These are phyloP conservation scores for Equus przewalskii DNA, from an alignment of 2,113 vertebrate genomes.

Conservation along the genomic window DNA sequence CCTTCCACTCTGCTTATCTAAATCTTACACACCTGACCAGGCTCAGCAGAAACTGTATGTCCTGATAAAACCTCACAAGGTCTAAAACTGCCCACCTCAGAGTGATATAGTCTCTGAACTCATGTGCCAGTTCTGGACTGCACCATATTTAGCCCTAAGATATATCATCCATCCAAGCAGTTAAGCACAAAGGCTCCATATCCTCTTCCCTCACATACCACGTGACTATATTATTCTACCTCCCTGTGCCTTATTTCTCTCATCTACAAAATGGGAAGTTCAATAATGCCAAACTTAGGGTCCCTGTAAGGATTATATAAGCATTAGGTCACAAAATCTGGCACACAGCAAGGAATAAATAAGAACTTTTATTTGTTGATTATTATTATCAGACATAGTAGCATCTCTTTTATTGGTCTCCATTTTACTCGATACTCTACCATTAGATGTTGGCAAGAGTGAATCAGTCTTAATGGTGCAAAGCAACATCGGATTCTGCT, in stretches of 20 bases:
- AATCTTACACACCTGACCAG: conserved; percentile 37
- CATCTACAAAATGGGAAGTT: neutral
- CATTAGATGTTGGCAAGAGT: neutral
- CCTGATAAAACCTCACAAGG: neutral
- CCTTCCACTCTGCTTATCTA: conserved; percentile 16
- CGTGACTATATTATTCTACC: neutral
- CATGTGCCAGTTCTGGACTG: too few species aligned
- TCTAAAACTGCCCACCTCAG: neutral
- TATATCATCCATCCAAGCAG: neutral
- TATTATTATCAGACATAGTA: neutral
- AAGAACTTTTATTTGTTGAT: neutral
- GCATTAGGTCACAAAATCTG: neutral
- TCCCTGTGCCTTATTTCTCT: neutral
- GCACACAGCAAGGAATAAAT: neutral
- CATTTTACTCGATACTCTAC: neutral
- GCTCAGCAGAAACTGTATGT: conserved; percentile 14
- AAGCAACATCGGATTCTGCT: neutral
- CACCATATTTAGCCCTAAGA: neutral
- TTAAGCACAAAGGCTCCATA: neutral
- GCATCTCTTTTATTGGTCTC: neutral
- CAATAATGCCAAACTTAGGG: neutral
- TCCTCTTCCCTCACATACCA: neutral
- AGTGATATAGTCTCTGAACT: neutral
- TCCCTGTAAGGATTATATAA: neutral
- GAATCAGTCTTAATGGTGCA: neutral